Evolutionary conservation across 1,140 invertebrate species (phyloP), one percentile per base, ranked within the genome.

Genomic region (Armadillidium nasatum): DNA sequence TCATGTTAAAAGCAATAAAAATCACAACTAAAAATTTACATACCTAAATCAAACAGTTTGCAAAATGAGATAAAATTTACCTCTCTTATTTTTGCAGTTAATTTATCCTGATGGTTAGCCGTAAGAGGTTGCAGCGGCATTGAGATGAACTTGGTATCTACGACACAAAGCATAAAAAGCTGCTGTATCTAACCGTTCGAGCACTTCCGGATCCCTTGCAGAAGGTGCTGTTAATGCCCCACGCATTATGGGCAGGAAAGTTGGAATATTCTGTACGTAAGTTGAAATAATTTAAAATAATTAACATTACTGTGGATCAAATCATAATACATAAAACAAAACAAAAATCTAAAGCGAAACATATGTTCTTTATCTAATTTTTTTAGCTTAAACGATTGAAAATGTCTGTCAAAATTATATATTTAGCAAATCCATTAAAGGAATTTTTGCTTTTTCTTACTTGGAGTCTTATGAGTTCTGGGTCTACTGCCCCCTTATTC

Each of bases 181-280:
- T 78, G 86, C 85, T 7, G 89, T 87, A 82, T 91, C 89, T 6
- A 93, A 85, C 83, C 94, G 89, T 85, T 96, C 94, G 7, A 96
- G 85, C 7, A 95, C 89, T 84, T 97, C 95, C 0, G 91, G 90
- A 85, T 97, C 95, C 70, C 93, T 87, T 0, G 91, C 91, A 44
- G 92, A 92, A 0, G 94, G 93, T 68, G 95, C 85, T 78, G 93
- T 94, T 3, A 96, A 84, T 0, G 94, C 94, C 10, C 93, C 93
- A 66, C 93, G 84, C 89, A 98, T 94, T 23, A 97, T 95, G 0
- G 95, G 95, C 71, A 96, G 85, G 84, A 98, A 97, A 84, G 94
- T 93, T 10, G 95, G 94, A 80, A 97, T 94, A 45, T 54, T 71
- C 80, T 80, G 74, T 44, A 4, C 7, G 13, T 67, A 67, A 50